phyloP scores from a whole-genome alignment of 2,797 vertebrate genomes.

The Xenopus petersii region DNA sequence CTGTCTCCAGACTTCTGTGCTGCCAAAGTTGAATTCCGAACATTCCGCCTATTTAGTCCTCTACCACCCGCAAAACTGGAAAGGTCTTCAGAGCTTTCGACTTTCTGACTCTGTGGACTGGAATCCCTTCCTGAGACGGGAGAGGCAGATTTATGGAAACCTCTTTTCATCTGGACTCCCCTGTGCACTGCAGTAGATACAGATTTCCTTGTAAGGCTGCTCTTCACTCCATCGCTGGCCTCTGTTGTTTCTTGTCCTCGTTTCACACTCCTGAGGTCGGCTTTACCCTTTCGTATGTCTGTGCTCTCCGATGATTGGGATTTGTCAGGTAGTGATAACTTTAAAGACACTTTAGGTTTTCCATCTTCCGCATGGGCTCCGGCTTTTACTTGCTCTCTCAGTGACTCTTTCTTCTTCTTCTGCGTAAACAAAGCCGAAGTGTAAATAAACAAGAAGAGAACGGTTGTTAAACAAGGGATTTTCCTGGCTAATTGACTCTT shows the following conservation, averaged over 20 bases:
- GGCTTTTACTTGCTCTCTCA: conserved; percentile 63
- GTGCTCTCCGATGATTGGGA: conserved; percentile 48
- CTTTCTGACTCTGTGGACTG: conserved; percentile 48
- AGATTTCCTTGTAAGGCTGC: conserved; percentile 4
- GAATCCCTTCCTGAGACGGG: conserved; percentile 51
- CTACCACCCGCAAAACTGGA: conserved; percentile 17
- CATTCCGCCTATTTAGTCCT: conserved; percentile 19
- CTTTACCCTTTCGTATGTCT: conserved; percentile 69
- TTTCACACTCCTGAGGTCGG: conserved; percentile 78
- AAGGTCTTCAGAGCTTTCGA: conserved; percentile 37
- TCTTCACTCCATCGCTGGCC: conserved; percentile 45
- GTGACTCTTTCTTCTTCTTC: conserved; percentile 69
- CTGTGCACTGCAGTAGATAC: background rate
- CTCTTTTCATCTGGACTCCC: conserved; percentile 1
- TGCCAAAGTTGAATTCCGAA: conserved; percentile 25
- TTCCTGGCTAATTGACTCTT: background rate
- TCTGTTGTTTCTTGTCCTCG: conserved; percentile 68
- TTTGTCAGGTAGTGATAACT: conserved; percentile 58
- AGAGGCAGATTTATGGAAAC: conserved; percentile 54
- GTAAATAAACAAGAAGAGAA: background rate
- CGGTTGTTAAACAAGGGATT: background rate
- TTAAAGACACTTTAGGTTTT: conserved; percentile 61
- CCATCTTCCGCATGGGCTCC: conserved; percentile 68
- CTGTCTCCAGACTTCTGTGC: conserved; percentile 44
- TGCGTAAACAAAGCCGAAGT: conserved; percentile 51